Base-by-base conservation (phyloP, 2,113 vertebrate genomes). In the Syrmaticus mikado region DNA sequence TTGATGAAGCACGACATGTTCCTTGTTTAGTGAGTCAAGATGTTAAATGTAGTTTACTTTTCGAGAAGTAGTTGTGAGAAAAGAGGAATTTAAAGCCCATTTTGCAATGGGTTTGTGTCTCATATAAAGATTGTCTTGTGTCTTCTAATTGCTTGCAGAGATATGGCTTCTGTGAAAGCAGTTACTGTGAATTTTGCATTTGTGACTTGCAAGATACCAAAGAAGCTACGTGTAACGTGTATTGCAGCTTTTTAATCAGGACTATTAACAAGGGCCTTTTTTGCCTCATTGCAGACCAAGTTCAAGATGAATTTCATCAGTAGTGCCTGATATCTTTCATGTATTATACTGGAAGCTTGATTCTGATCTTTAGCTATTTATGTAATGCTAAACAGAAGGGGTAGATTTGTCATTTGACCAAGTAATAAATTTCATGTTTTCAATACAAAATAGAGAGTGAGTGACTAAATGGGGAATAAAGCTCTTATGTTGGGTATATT, bases 401-500 rank as follows among this genome's bases (percentile, higher is more conserved):
- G 71, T 68, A 53, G 40, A 36, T 78, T 78, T 87, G 62, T 85
- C 46, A 61, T 93, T 82, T 78, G 38, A 92, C 57, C 43, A 89
- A 93, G 72, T 64, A 78, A 53, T 87, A 34, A 34, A 75, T 91
- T 87, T 89, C 50, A 19, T 43, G 22, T 90, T 94, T 95, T 92
- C 76, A 83, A 36, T 85, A 46, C 64, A 80, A 82, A 38, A 79
- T 13, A 94, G 71, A 87, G 61, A 90, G 85, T 91, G 91, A 76
- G 76, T 90, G 52, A 52, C 73, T 89, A 91, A 88, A 81, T 77
- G 76, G 72, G 85, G 75, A 95, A 46, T 88, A 82, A 70, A 90
- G 82, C 80, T 85, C 15, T 90, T 94, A 43, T 75, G 70, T 13
- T 90, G 73, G 79, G 65, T 90, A 46, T 89, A 90, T 85, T 94